Base-by-base conservation (phyloP, 2,888 invertebrate genomes). In the Antheraea assamensis region DNA sequence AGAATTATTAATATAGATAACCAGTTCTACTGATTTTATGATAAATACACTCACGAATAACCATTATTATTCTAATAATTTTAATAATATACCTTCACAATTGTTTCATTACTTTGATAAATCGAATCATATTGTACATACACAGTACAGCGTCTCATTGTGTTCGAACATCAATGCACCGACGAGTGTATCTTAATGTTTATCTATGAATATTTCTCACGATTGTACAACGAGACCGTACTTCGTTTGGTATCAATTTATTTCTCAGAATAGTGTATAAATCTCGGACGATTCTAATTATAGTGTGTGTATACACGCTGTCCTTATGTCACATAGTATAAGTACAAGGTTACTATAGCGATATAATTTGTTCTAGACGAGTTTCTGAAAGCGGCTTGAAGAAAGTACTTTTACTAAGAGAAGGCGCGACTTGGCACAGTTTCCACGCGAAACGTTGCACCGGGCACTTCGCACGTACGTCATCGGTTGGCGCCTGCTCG, bases 351-450 rank as follows among this genome's bases (percentile, higher is more conserved):
- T 92, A 90, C 87, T 87, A 84, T 86, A 88, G 85, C 84, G 87
- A 90, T 91, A 89, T 92, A 92, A 90, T 90, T 88, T 84, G 88
- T 88, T 89, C 88, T 86, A 89, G 89, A 88, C 92, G 83, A 88
- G 91, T 93, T 93, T 94, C 92, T 89, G 92, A 93, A 93, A 93
- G 92, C 92, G 92, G 92, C 88, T 87, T 83, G 91, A 94, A 93
- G 94, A 94, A 94, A 94, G 93, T 93, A 92, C 93, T 94, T 94
- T 94, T 94, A 93, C 93, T 93, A 83, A 87, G 90, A 91, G 92
- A 89, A 88, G 86, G 87, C 85, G 84, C 87, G 87, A 86, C 83
- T 86, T 92, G 94, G 87, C 94, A 92, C 89, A 93, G 94, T 94
- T 94, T 93, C 94, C 93, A 93, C 92, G 92, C 83, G 82, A 82